Evolutionary conservation across 2,797 vertebrate species (phyloP).

Genomic region (Halcyon badia): DNA sequence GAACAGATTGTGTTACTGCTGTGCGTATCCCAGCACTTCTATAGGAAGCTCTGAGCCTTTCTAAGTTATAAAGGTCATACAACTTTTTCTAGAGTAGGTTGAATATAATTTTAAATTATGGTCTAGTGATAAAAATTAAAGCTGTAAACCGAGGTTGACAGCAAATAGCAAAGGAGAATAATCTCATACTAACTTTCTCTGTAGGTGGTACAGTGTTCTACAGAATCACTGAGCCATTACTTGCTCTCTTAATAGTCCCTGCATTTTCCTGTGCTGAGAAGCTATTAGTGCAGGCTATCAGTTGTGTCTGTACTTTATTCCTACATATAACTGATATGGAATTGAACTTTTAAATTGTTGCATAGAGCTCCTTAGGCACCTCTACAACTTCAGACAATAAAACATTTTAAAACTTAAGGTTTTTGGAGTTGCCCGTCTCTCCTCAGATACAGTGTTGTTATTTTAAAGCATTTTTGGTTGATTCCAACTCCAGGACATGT

Average conservation of each 20-base stretch:
- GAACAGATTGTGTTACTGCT: not conserved
- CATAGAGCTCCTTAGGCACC: not conserved
- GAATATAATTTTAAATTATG: not conserved
- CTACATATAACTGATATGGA: not conserved
- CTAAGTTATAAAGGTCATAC: not conserved
- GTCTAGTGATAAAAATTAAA: slow-evolving; percentile 19
- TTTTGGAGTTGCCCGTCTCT: not conserved
- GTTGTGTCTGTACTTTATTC: not conserved
- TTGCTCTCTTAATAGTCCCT: slow-evolving; percentile 38
- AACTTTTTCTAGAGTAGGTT: not conserved
- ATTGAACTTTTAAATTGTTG: not conserved
- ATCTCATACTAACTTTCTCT: slow-evolving; percentile 2
- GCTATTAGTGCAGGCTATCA: slow-evolving; percentile 12
- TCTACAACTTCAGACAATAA: not conserved
- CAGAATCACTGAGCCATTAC: slow-evolving; percentile 22
- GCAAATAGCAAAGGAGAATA: slow-evolving; percentile 31
- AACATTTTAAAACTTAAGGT: not conserved
- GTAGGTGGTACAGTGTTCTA: slow-evolving; percentile 12
- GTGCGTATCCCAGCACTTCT: not conserved
- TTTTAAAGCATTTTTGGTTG: not conserved
- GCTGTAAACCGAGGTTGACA: not conserved
- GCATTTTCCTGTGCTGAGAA: slow-evolving; percentile 16
- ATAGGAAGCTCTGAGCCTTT: not conserved
- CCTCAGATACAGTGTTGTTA: not conserved
- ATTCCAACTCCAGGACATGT: not conserved